Base-by-base conservation (phyloP, 2,797 vertebrate genomes). In the Siniperca obscura region DNA sequence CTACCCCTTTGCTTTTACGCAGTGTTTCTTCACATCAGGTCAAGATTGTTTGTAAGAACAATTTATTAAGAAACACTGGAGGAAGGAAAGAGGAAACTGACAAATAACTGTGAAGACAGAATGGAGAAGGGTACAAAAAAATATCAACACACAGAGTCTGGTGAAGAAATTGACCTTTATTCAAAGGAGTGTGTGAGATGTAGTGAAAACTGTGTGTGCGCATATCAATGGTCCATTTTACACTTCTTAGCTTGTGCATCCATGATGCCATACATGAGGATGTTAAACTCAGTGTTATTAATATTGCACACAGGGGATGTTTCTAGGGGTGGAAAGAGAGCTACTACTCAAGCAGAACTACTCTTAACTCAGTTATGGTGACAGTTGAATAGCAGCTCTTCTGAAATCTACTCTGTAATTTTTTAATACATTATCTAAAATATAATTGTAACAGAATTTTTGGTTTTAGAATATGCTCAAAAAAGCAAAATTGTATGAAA, bases 231-330 rank as follows among this genome's bases (percentile, higher is more conserved):
- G 34, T 62, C 14, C 36, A 57, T 16, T 42, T 69, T 3, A 14
- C 12, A 57, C n/a, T 34, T 22, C 27, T 36, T 25, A 7, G 56
- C 64, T 36, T 67, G 13, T 52, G 25, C 34, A 42, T 30, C 30
- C 53, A 52, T 7, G 36, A 59, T 2, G 7, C 9, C 17, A 59
- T 21, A 59, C 53, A 75, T 53, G 17, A 53, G 52, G 25, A 19
- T 71, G 19, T 62, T 55, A 25, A 27, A 36, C 40, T 62, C 46
- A 52, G n/a, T 80, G 50, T 76, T 69, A 38, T 50, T 36, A 36
- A 78, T 71, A 70, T 62, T 75, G 17, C 3, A n/a, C 19, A 56
- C 60, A 4, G 12, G 25, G 46, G 61, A 5, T 56, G 61, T 30
- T 42, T 56, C n/a, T 48, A 8, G 5, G 6, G 25, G 13, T 57